Evolutionary conservation across 2,888 invertebrate genomes (phyloP).

Genomic region (Cheilosia vernalis): DNA sequence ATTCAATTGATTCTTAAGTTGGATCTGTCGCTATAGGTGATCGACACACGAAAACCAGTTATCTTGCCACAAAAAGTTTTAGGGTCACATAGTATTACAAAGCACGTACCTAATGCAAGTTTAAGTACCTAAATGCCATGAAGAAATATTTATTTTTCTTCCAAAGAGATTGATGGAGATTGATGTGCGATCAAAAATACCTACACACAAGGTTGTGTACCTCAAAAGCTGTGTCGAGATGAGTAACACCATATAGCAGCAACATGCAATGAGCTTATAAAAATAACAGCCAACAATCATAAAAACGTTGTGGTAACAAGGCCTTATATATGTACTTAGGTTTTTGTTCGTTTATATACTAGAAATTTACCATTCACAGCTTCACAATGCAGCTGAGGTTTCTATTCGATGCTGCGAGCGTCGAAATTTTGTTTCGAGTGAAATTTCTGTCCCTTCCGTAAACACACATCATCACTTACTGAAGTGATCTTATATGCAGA

Average conservation of each 20-base stretch:
- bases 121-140: neutral
- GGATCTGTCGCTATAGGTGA: neutral
- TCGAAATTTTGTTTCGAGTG: conserved; percentile 12
- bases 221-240: conserved; percentile 22
- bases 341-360: conserved; percentile 17
- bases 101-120: neutral
- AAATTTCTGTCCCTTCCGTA: conserved; percentile 17
- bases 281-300: conserved; percentile 27
- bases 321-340: conserved; percentile 5
- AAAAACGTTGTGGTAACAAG: conserved; percentile 28
- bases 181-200: conserved; percentile 26
- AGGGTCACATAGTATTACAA: neutral
- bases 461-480: neutral
- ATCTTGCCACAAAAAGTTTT: conserved; percentile 6
- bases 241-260: conserved; percentile 11
- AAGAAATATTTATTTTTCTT: conserved; percentile 1
- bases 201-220: conserved; percentile 32
- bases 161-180: neutral
- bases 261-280: conserved; percentile 11
- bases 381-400: conserved; percentile 19
- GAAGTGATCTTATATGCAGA: neutral
- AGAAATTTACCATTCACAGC: conserved; percentile 18
- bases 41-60: conserved; percentile 11
- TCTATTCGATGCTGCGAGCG: conserved; percentile 12
- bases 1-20: neutral